Conservation (phyloP, 2,888 invertebrate species). For the Galeopsomyia nigrocyanea region DNA sequence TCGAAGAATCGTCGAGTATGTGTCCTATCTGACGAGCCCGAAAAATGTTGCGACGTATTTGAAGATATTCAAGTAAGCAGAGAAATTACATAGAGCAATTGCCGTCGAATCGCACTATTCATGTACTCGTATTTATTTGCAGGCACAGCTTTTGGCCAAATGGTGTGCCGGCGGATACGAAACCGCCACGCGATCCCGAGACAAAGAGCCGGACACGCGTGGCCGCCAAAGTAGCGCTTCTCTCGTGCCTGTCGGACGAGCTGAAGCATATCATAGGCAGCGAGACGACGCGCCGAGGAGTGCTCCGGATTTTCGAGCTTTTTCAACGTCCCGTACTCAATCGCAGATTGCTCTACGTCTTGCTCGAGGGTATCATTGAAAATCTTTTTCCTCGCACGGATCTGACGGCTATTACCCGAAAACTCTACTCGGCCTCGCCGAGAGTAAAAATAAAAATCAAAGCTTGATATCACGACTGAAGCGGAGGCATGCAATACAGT, state of each 20-base stretch:
- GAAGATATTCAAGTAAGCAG: conserved; percentile 83
- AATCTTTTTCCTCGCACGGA: conserved; percentile 86
- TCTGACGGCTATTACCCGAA: conserved; percentile 79
- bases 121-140: conserved; percentile 51
- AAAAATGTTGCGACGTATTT: conserved; percentile 90
- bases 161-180: conserved; percentile 72
- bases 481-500: neutral
- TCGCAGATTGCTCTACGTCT: conserved; percentile 84
- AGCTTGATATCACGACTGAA: conserved; percentile 53
- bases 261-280: conserved; percentile 90
- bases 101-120: neutral
- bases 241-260: conserved; percentile 91
- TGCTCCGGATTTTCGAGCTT: conserved; percentile 87
- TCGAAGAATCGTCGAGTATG: conserved; percentile 88
- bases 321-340: conserved; percentile 91
- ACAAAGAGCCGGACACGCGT: conserved; percentile 84
- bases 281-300: conserved; percentile 86
- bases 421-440: conserved; percentile 79
- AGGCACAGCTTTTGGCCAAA: conserved; percentile 76
- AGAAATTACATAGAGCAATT: neutral
- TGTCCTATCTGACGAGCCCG: conserved; percentile 88
- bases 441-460: conserved; percentile 59
- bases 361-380: conserved; percentile 85
- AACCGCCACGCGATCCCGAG: conserved; percentile 71
- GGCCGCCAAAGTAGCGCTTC: conserved; percentile 86